These are phyloP conservation scores for Dexiosoma caninum DNA, from an alignment of 2,888 invertebrate species.

Conservation along the genomic window DNA sequence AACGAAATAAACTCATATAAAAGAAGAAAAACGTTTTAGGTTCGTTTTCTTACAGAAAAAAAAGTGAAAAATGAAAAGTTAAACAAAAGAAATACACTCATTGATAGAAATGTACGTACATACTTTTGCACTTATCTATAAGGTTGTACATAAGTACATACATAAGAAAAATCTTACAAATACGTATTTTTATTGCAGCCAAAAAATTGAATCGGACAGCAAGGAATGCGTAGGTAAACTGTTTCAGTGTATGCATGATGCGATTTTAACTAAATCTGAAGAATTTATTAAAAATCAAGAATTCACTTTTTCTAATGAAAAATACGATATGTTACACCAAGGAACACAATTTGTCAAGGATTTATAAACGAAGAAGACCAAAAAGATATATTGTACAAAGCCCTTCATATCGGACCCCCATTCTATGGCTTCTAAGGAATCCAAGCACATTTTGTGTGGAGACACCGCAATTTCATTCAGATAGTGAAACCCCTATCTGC, in stretches of 20 bases:
- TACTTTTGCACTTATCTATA: neutral
- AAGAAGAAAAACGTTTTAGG: neutral
- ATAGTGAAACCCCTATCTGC: too few relatives aligned
- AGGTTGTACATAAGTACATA: neutral
- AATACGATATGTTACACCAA: too few relatives aligned
- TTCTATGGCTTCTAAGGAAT: too few relatives aligned
- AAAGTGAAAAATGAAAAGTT: neutral
- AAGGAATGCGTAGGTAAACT: neutral
- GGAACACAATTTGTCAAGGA: too few relatives aligned
- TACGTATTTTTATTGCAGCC: neutral
- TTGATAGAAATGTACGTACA: neutral
- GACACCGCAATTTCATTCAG: too few relatives aligned
- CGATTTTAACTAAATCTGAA: neutral
- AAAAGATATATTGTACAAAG: too few relatives aligned
- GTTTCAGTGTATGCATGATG: neutral
- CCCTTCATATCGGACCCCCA: too few relatives aligned
- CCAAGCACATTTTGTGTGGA: too few relatives aligned
- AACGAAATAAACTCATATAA: neutral
- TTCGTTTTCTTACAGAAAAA: neutral
- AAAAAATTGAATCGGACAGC: constrained; percentile 11
- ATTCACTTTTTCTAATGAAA: too few relatives aligned
- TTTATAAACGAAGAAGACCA: too few relatives aligned
- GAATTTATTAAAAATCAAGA: neutral
- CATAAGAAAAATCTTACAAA: neutral
- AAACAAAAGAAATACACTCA: neutral